Evolutionary conservation across 2,888 invertebrate genomes (phyloP), one percentile per base, ranked within the genome.

Genomic region (Lacanobia wlatinum): DNA sequence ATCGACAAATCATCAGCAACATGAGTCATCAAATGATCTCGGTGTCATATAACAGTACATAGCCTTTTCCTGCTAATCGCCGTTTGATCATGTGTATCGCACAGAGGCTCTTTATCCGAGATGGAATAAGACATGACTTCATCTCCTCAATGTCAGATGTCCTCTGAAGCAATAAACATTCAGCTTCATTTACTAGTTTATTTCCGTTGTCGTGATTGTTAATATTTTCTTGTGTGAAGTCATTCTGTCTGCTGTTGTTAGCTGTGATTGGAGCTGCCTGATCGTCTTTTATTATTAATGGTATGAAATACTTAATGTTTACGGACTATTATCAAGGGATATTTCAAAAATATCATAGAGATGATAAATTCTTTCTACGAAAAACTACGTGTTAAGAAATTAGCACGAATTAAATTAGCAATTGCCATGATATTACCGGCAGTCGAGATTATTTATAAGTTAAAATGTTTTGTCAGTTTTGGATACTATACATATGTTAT

Each of bases 71-170:
- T 79, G 69, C 28, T 74, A 79, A 83, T 80, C 66, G 60, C 62
- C 6, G 48, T 55, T 70, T 46, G 80, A 80, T 83, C 83, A 64
- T 43, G 16, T 46, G 52, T 65, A 48, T 53, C 64, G 38, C 23
- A 85, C 63, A 84, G 78, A 74, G 73, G 55, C 16, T 76, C 67
- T 76, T 66, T 84, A 78, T 84, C 59, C 60, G 59, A 62, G 7
- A 73, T 56, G 73, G 62, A 80, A 80, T 84, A 82, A 77, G 23
- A n/a, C 74, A 73, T 84, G 84, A 84, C 80, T 84, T 84, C 86
- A 84, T 86, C 73, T 66, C 46, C 52, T 81, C 86, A 84, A 86
- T 84, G 86, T 79, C 86, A 76, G 58, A 63, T 80, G 69, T 77
- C 69, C 71, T 75, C 79, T 50, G 40, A 75, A 77, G 76, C 56